These are phyloP conservation scores for Porites divaricata DNA, from an alignment of 92 coral and sea anemone genomes.

Conservation along the genomic window DNA sequence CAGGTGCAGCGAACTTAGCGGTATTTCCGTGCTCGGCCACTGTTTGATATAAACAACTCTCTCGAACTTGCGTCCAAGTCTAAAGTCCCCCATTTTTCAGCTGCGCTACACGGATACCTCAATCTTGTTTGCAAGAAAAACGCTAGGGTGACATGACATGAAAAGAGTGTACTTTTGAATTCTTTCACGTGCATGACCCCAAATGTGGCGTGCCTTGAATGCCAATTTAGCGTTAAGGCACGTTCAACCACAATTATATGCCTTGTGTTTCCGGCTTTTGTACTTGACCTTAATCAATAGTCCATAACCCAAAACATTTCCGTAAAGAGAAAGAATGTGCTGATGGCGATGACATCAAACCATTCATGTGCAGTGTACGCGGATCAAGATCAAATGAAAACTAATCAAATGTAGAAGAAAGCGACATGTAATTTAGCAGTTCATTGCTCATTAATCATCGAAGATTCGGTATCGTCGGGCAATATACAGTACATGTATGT, in stretches of 20 bases:
- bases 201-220: constrained; percentile 1
- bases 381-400: not conserved
- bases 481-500: too few relatives aligned
- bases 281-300: not conserved
- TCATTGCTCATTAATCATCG: constrained; percentile 9
- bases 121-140: too few relatives aligned
- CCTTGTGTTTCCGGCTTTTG: constrained; percentile 11
- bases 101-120: not conserved
- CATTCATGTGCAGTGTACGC: not conserved
- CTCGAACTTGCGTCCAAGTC: not conserved
- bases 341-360: too few relatives aligned
- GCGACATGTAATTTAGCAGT: not conserved
- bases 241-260: not conserved
- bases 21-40: not conserved
- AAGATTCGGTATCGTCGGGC: not conserved
- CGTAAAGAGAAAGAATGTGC: not conserved
- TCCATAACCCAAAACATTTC: not conserved
- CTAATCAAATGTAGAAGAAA: not conserved
- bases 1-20: not conserved
- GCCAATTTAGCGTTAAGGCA: not conserved
- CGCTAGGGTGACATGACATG: not conserved
- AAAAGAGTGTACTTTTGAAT: not conserved
- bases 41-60: too few relatives aligned
- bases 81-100: not conserved
- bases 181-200: constrained; percentile 21